phyloP scores from a whole-genome alignment of 2,113 vertebrate genomes.

The Odocoileus virginianus region DNA sequence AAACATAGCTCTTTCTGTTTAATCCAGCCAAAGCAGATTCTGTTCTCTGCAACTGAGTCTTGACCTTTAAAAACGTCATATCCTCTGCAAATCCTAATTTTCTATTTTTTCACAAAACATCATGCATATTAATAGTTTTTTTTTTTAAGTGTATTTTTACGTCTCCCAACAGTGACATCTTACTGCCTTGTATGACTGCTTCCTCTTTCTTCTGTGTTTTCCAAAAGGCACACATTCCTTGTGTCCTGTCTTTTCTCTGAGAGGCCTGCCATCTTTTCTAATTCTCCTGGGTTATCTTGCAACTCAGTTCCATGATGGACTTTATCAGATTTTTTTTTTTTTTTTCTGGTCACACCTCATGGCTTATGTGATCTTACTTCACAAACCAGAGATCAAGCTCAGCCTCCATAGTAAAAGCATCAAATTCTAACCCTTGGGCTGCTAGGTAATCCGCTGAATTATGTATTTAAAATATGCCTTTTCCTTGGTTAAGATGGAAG shows the following conservation, averaged over 20 bases:
- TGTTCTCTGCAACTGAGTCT: neutral
- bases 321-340: neutral
- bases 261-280: neutral
- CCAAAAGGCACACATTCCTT: neutral
- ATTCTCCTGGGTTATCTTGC: neutral
- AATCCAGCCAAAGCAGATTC: neutral
- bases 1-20: neutral
- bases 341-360: neutral
- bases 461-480: neutral
- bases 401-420: neutral
- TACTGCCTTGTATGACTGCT: neutral
- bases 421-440: neutral
- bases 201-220: neutral
- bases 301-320: neutral
- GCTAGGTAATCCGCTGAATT: neutral
- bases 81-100: neutral
- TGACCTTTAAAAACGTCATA: constrained; percentile 49
- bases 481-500: neutral
- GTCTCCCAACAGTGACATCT: neutral
- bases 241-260: neutral
- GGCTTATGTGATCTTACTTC: neutral
- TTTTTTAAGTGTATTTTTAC: neutral
- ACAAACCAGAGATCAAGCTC: neutral
- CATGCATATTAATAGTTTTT: neutral
- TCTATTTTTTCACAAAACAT: neutral